Base-by-base conservation (phyloP, 2,888 invertebrate genomes). In the Phyllotreta cruciferae region DNA sequence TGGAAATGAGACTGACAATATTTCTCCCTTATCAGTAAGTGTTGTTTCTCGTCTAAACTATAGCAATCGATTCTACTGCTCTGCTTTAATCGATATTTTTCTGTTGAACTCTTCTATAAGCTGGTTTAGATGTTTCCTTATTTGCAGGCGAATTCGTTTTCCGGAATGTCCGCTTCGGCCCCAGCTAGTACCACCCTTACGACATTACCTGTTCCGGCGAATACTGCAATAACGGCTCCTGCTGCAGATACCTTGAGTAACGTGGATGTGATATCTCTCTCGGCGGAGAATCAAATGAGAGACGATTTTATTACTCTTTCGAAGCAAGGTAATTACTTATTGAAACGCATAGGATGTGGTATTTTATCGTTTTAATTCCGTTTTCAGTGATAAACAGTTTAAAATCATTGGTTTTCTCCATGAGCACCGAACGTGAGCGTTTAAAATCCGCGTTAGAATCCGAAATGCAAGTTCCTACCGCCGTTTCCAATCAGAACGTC, bases 241-340 rank as follows among this genome's bases (percentile, higher is more conserved):
- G 84, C 85, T 0, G 83, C 85, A 0, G 86, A 86, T 71, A 86
- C 86, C 2, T 76, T 87, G 3, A 86, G 86, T 0, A 85, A 75
- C 58, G 73, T 74, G 6, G 76, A 77, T 66, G 72, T 71, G 80
- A 83, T 39, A 82, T 85, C 6, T 74, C 82, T 76, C 44, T 71
- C 74, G n/a, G 72, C 73, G 3, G 77, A 77, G 54, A 73, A 72
- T 65, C 77, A 76, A 54, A 70, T 75, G 62, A 62, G 74, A 60
- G 88, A 89, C 63, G 89, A 90, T 81, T 91, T 90, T 77, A 82
- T 88, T 0, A 83, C 85, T 5, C 82, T 90, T 58, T 90, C 90
- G 10, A 89, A 89, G 77, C 87, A 88, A 75, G 83, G 91, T 87
- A 75, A 80, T 81, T 11, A 39, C 10, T 11, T 53, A 34, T 53